phyloP scores from a whole-genome alignment of 1,140 invertebrate species.

The Drosophila punjabiensis region DNA sequence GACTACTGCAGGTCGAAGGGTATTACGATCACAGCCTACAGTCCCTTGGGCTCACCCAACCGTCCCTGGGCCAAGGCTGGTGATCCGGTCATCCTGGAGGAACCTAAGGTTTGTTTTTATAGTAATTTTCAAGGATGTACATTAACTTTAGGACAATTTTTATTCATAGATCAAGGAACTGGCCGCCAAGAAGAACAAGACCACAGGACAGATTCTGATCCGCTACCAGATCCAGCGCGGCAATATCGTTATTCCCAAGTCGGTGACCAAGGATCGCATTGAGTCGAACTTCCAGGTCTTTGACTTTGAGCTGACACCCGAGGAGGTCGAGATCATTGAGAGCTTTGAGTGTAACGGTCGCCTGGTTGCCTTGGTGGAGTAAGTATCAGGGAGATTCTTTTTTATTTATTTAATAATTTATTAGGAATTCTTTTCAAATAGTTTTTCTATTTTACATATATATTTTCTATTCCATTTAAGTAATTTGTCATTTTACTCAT shows the following conservation, averaged over 20 bases:
- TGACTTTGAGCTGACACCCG: slow-evolving; percentile 88
- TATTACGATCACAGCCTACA: slow-evolving; percentile 91
- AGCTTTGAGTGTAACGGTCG: slow-evolving; percentile 86
- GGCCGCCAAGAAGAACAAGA: slow-evolving; percentile 89
- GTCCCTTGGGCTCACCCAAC: slow-evolving; percentile 90
- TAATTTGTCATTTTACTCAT: too few species aligned
- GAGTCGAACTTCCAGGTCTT: slow-evolving; percentile 90
- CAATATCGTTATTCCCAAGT: slow-evolving; percentile 88
- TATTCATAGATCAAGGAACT: slow-evolving; percentile 85
- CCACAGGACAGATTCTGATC: slow-evolving; percentile 90
- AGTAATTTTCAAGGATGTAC: not conserved
- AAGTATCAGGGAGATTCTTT: slow-evolving; percentile 55
- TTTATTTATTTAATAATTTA: too few species aligned
- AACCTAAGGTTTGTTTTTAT: slow-evolving; percentile 79
- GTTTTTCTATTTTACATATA: too few species aligned
- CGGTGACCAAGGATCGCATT: slow-evolving; percentile 89
- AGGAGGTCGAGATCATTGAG: slow-evolving; percentile 86
- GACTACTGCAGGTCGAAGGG: slow-evolving; percentile 89
- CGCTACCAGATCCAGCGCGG: slow-evolving; percentile 89
- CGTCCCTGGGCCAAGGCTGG: slow-evolving; percentile 90
- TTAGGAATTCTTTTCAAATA: too few species aligned
- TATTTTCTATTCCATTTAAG: too few species aligned
- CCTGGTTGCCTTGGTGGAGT: slow-evolving; percentile 85
- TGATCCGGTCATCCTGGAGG: slow-evolving; percentile 89
- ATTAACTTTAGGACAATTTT: too few species aligned